Conservation (phyloP, 2,888 invertebrate genomes). For the Xylocampa areola region DNA sequence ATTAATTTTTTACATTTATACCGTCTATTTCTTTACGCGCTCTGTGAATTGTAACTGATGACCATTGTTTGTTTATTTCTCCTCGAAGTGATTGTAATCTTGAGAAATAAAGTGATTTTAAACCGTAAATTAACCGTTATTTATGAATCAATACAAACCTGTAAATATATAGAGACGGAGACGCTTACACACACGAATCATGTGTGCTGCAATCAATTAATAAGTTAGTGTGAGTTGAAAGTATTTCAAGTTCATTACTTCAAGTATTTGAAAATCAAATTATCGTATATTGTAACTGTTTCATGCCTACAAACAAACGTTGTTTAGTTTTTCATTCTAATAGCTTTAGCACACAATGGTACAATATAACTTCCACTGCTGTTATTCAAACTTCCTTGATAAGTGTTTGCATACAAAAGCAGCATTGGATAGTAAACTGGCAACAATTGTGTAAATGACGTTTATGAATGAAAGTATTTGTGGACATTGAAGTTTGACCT, state of each 20-base stretch:
- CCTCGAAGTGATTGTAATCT: too few species aligned
- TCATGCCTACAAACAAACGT: slow-evolving; percentile 21
- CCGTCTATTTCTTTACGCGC: too few species aligned
- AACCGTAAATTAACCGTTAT: too few species aligned
- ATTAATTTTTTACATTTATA: too few species aligned
- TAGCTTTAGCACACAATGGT: background rate
- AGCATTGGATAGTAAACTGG: slow-evolving; percentile 8
- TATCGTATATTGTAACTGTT: slow-evolving; percentile 36
- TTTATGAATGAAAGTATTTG: slow-evolving; percentile 37
- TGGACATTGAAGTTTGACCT: slow-evolving; percentile 43
- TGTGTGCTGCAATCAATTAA: slow-evolving; percentile 46
- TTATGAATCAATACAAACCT: too few species aligned
- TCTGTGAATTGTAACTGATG: too few species aligned
- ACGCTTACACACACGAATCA: slow-evolving; percentile 7
- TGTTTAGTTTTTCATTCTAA: slow-evolving; percentile 5
- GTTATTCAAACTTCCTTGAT: background rate
- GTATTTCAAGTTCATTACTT: slow-evolving; percentile 55
- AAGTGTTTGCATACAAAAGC: background rate
- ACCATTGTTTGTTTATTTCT: too few species aligned
- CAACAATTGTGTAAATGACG: background rate
- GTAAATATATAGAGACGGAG: too few species aligned
- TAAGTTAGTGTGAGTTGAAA: slow-evolving; percentile 49
- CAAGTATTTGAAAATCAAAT: slow-evolving; percentile 35
- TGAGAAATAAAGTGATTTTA: too few species aligned
- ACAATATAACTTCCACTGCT: slow-evolving; percentile 11